A percentile compares a stretch with the other conserved stretches of the same genome.
phyloP scores from a whole-genome alignment of 2,797 vertebrate species.

The Ataeniobius toweri region DNA sequence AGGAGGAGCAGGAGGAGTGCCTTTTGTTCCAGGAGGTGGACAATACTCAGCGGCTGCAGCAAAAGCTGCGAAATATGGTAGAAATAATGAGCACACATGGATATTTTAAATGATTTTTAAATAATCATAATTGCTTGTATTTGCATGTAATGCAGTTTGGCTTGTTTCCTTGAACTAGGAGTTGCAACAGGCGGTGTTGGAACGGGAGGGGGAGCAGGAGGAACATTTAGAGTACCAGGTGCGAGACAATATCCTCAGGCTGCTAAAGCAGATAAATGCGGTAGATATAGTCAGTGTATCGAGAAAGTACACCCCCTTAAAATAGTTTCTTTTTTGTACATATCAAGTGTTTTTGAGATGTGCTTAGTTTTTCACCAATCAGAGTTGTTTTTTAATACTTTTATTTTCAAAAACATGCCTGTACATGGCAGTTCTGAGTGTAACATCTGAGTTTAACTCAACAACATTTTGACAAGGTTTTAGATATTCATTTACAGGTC shows the following conservation, averaged over 20 bases:
- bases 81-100: not conserved
- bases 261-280: constrained; percentile 65
- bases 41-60: constrained; percentile 54
- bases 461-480: no score
- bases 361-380: not conserved
- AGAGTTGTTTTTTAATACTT: not conserved
- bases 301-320: not conserved
- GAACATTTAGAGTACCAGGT: constrained; percentile 14
- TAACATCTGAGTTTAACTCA: not conserved
- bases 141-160: not conserved
- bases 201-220: constrained; percentile 30
- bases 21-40: constrained; percentile 40
- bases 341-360: not conserved
- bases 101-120: not conserved
- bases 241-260: constrained; percentile 54
- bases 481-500: not conserved
- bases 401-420: not conserved
- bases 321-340: not conserved
- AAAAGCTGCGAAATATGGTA: constrained; percentile 67
- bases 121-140: not conserved
- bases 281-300: constrained; percentile 4
- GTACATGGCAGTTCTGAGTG: no score
- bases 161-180: constrained; percentile 7
- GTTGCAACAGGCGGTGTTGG: constrained; percentile 17
- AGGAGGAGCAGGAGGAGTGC: constrained; percentile 26